Evolutionary conservation across 2,797 vertebrate genomes (phyloP), one percentile per base, ranked within the genome.

Genomic region (Paedocypris micromegethes): DNA sequence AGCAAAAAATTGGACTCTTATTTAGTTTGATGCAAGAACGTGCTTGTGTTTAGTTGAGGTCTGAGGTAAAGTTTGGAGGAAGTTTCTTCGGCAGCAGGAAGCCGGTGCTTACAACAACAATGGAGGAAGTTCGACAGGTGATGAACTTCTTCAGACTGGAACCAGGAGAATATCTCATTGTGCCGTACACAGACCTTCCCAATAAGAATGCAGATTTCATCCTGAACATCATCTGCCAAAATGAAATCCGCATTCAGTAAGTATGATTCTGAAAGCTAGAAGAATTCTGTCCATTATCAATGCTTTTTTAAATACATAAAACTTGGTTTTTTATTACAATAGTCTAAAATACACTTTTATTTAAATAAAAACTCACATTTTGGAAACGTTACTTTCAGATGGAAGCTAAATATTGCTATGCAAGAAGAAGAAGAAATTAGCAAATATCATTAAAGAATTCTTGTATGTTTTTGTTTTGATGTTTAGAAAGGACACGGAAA

Each of bases 81-180:
- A 0, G 6, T 47, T 84, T 82, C 77, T 83, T 85, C 5, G 5
- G 2, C 0, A 56, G 1, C 4, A 82, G 75, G 63, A 4, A 4
- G 0, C 74, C 77, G 0, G 0, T 80, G 5, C 76, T 54, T 23
- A 23, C 23, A 23, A 23, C 23, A 41, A 0, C 6, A 0, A 1
- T 0, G 0, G 59, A 48, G 6, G 0, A 0, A 0, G 79, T 81
- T 67, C 43, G 77, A 58, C 81, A 86, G 0, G 6, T 42, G 59
- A 68, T 76, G 5, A 56, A 79, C 59, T 0, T 52, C n/a, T 58
- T 78, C 73, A 82, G 72, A 3, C 70, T 86, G 77, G 59, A 79
- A 52, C 79, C 80, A 0, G 82, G 77, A 67, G 80, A 83, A 48
- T 85, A 86, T 2, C 65, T 84, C 71, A 67, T 85, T 9, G 0